Conservation (phyloP, 2,888 invertebrate species). For the Thereva nobilitata region DNA sequence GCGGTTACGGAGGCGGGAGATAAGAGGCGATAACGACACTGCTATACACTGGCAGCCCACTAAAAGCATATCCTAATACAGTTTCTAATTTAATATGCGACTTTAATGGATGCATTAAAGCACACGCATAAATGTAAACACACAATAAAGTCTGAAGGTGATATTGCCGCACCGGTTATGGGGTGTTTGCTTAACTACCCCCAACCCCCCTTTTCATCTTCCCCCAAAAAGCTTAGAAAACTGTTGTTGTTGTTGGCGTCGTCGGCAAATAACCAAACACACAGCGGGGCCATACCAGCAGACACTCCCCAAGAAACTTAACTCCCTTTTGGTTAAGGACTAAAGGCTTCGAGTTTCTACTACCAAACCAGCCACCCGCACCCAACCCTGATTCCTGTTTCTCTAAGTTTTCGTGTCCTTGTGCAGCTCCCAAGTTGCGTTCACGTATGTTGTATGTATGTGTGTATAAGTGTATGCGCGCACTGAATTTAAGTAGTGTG, state of each 20-base stretch:
- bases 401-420: no score
- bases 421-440: not conserved
- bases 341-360: conserved; percentile 5
- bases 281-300: not conserved
- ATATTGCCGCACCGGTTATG: conserved; percentile 37
- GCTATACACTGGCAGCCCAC: conserved; percentile 18
- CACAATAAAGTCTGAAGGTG: conserved; percentile 38
- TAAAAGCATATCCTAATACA: conserved; percentile 42
- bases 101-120: conserved; percentile 42
- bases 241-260: not conserved
- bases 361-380: not conserved
- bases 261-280: conserved; percentile 5
- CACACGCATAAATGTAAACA: conserved; percentile 41
- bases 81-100: conserved; percentile 42
- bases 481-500: not conserved
- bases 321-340: conserved; percentile 20
- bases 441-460: not conserved
- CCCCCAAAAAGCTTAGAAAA: not conserved
- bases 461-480: not conserved
- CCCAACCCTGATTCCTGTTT: conserved; percentile 1
- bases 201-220: conserved; percentile 29
- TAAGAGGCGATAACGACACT: conserved; percentile 22
- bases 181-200: conserved; percentile 40
- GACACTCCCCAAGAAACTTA: conserved; percentile 39
- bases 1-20: conserved; percentile 6